A percentile compares a stretch with the other conserved stretches of the same genome.
These are phyloP conservation scores for Myopa testacea DNA, from an alignment of 2,888 invertebrate species.

Conservation along the genomic window DNA sequence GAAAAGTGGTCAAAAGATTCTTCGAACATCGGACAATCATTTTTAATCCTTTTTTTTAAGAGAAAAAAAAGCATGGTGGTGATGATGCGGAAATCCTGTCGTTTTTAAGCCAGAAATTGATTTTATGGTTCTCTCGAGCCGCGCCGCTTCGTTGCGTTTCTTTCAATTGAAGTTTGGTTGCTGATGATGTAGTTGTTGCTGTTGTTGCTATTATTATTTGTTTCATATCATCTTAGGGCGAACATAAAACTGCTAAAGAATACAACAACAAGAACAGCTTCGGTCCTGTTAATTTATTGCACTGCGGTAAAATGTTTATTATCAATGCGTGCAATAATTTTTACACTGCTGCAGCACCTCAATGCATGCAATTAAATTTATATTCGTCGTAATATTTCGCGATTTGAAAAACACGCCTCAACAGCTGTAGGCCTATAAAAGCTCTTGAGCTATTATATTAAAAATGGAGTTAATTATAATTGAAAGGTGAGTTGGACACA, in stretches of 20 bases:
- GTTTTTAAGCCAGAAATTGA: too few species aligned
- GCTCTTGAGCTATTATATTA: background rate
- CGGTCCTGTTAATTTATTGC: background rate
- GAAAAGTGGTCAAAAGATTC: too few species aligned
- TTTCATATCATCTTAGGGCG: too few species aligned
- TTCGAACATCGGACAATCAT: too few species aligned
- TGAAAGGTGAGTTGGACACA: background rate
- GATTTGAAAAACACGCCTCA: background rate
- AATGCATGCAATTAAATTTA: conserved; percentile 8
- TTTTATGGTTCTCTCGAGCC: too few species aligned
- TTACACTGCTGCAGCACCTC: conserved; percentile 1
- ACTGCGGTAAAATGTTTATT: conserved; percentile 18
- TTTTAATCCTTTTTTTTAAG: too few species aligned
- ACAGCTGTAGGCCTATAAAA: background rate
- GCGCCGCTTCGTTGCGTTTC: background rate
- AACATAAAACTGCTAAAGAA: too few species aligned
- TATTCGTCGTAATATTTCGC: background rate
- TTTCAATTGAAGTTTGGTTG: background rate
- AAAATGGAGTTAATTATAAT: background rate
- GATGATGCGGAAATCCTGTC: too few species aligned
- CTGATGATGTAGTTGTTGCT: background rate
- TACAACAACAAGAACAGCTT: too few species aligned
- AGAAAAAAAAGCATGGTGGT: too few species aligned
- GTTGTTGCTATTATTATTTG: background rate
- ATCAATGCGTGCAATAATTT: conserved; percentile 10